Evolutionary conservation across 2,113 vertebrate genomes (phyloP).

Genomic region (Meriones unguiculatus): DNA sequence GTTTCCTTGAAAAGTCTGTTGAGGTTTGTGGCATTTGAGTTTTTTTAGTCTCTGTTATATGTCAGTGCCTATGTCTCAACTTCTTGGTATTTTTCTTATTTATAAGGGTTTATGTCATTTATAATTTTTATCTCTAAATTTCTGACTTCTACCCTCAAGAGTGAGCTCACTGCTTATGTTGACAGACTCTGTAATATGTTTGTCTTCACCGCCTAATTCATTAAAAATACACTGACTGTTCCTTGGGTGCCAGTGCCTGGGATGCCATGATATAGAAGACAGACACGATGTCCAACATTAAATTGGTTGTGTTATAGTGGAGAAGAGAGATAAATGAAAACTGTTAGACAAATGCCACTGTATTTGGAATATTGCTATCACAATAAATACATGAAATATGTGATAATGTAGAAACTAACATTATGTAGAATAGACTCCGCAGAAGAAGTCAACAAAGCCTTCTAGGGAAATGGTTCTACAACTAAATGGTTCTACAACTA

Average conservation of each 20-base stretch:
- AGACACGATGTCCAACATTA: background rate
- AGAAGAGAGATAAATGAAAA: constrained; percentile 5
- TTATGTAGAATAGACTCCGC: background rate
- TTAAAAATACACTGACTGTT: background rate
- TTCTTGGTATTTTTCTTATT: background rate
- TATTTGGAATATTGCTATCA: background rate
- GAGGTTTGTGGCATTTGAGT: background rate
- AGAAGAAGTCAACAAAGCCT: background rate
- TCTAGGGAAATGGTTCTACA: background rate
- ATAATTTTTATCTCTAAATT: background rate
- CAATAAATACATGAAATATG: background rate
- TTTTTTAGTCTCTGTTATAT: background rate
- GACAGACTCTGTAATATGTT: background rate
- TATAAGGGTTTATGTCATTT: background rate
- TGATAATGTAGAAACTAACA: background rate
- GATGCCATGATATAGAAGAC: background rate
- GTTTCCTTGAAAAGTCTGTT: background rate
- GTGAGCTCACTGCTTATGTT: background rate
- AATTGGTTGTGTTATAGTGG: background rate
- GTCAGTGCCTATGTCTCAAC: background rate
- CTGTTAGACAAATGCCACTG: background rate
- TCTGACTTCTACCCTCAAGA: background rate
- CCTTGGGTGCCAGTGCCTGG: background rate
- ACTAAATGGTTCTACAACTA: background rate
- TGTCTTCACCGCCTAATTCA: background rate